Evolutionary conservation across 2,113 vertebrate species (phyloP).

Genomic region (Stegastes partitus): DNA sequence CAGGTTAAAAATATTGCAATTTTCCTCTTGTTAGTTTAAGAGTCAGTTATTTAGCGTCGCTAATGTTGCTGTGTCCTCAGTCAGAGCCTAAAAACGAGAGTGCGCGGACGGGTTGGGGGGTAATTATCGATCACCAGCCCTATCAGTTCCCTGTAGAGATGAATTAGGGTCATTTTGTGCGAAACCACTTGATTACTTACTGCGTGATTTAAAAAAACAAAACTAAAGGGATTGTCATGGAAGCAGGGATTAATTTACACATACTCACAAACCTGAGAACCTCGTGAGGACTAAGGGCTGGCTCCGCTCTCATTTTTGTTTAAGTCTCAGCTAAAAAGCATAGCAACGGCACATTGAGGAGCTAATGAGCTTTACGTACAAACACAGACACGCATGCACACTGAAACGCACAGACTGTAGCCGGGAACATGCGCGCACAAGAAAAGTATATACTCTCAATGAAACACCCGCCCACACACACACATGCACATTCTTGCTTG

Average conservation of each 20-base stretch:
- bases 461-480: conserved; percentile 32
- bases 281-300: conserved; percentile 16
- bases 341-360: conserved; percentile 55
- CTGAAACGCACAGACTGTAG: conserved; percentile 17
- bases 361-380: conserved; percentile 72
- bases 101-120: background rate
- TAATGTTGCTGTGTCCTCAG: background rate
- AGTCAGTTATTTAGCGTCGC: background rate
- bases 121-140: conserved; percentile 23
- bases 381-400: conserved; percentile 32
- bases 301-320: conserved; percentile 43
- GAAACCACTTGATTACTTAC: background rate
- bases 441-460: conserved; percentile 43
- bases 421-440: conserved; percentile 13
- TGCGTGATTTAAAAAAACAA: background rate
- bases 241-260: conserved; percentile 19
- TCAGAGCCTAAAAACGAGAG: background rate
- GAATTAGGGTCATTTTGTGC: conserved; percentile 15
- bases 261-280: conserved; percentile 1
- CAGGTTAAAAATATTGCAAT: background rate
- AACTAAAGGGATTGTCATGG: background rate
- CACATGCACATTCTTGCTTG: conserved; percentile 64
- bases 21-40: background rate
- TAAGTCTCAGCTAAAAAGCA: conserved; percentile 64
- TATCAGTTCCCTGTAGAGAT: conserved; percentile 2